Percentiles rank a stretch among this genome's conserved stretches.
Evolutionary conservation across 1,140 invertebrate genomes (phyloP).

Genomic region (Nasonia vitripennis): DNA sequence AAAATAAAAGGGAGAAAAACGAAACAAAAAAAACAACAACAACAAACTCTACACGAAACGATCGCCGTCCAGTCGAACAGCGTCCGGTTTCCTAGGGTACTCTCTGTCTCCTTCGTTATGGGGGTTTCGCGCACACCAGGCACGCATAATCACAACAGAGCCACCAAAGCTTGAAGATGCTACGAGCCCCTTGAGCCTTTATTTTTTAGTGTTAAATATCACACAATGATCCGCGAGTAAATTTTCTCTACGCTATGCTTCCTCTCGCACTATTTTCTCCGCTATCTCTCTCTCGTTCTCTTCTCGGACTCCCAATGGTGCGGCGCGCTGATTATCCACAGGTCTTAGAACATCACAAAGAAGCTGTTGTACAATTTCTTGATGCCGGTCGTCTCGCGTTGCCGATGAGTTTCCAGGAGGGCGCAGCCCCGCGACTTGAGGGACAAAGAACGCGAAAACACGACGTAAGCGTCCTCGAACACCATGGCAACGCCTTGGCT

Average conservation of each 20-base stretch:
- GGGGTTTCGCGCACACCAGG: slow-evolving; percentile 33
- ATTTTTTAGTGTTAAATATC: not conserved
- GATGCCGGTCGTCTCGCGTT: slow-evolving; percentile 86
- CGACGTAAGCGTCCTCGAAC: slow-evolving; percentile 73
- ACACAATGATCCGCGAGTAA: not conserved
- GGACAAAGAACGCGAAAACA: slow-evolving; percentile 74
- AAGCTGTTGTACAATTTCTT: slow-evolving; percentile 90
- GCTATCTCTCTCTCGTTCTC: not conserved
- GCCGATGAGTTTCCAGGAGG: slow-evolving; percentile 85
- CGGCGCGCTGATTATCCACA: slow-evolving; percentile 39
- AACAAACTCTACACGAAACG: slow-evolving; percentile 39
- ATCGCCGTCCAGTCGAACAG: slow-evolving; percentile 40
- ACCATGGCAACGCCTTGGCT: slow-evolving; percentile 71
- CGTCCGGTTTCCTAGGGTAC: slow-evolving; percentile 45
- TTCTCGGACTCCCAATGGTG: slow-evolving; percentile 41
- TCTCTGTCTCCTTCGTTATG: not conserved
- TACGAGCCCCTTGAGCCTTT: not conserved
- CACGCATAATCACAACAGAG: slow-evolving; percentile 46
- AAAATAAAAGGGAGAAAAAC: not conserved
- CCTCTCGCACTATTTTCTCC: not conserved
- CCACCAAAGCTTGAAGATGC: not conserved
- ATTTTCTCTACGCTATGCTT: not conserved
- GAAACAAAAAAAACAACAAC: not conserved
- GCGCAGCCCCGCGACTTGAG: slow-evolving; percentile 75
- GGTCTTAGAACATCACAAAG: slow-evolving; percentile 87